These are phyloP conservation scores for Laticauda colubrina DNA, from an alignment of 2,113 vertebrate genomes.

Conservation along the genomic window DNA sequence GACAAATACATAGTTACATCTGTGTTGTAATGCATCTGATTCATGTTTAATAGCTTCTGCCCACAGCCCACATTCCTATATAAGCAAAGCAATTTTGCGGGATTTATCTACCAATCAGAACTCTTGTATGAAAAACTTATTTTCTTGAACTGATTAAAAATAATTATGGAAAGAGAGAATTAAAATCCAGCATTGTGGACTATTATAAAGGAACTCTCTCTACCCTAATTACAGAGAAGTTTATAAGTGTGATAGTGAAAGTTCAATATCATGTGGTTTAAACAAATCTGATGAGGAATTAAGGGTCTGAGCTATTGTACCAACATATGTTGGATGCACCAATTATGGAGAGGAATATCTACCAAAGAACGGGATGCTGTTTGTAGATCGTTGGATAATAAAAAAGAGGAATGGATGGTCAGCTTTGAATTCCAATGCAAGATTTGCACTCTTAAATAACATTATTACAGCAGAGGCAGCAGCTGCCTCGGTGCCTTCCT, in stretches of 20 bases:
- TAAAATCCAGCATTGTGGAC: background rate
- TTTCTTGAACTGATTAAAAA: background rate
- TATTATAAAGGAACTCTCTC: background rate
- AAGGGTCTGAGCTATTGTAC: background rate
- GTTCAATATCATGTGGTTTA: background rate
- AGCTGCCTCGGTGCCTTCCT: constrained; percentile 86
- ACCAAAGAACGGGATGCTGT: constrained; percentile 70
- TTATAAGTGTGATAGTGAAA: accelerated
- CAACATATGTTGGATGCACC: background rate
- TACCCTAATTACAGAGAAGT: background rate
- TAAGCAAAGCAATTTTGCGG: background rate
- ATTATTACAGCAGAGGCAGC: constrained; percentile 67
- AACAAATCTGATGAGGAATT: background rate
- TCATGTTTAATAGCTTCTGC: background rate
- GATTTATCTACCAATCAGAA: background rate
- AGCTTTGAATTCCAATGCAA: constrained; percentile 45
- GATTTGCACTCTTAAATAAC: accelerated
- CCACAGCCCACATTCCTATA: background rate
- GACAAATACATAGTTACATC: background rate
- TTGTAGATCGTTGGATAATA: constrained; percentile 68
- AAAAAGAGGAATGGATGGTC: constrained; percentile 76
- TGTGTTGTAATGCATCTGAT: background rate
- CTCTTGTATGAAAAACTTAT: background rate
- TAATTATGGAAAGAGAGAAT: background rate
- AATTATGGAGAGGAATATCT: constrained; percentile 66